Percentiles rank a stretch among this genome's conserved stretches.
Conservation (phyloP, 1,140 invertebrate genomes). For the Penaeus chinensis region DNA sequence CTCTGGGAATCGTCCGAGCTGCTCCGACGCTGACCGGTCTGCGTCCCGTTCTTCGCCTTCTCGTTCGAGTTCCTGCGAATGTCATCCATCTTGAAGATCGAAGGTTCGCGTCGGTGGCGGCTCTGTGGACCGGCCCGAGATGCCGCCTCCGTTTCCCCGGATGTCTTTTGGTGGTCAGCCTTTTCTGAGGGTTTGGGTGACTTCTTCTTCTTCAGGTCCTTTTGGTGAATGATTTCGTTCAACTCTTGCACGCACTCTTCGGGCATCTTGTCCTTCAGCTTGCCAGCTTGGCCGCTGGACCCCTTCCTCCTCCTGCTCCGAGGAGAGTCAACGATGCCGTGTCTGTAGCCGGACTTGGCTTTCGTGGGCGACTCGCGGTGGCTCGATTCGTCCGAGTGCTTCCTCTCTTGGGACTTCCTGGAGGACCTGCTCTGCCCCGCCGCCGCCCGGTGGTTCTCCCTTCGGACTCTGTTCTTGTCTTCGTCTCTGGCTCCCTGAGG, state of each 20-base stretch:
- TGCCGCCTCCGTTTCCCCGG: slow-evolving; percentile 14
- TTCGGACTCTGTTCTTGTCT: slow-evolving; percentile 9
- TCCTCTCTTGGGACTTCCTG: slow-evolving; percentile 45
- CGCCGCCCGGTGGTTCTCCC: slow-evolving; percentile 4
- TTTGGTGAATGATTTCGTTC: slow-evolving; percentile 10
- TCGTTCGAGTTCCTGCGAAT: slow-evolving; percentile 29
- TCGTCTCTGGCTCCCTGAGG: slow-evolving; percentile 15
- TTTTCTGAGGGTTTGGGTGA: background rate
- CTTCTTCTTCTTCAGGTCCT: slow-evolving; percentile 25
- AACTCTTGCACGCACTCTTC: slow-evolving; percentile 30
- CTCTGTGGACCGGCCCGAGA: background rate
- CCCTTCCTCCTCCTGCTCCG: slow-evolving; percentile 30
- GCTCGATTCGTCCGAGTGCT: slow-evolving; percentile 41
- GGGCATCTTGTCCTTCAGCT: slow-evolving; percentile 34
- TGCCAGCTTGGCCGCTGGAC: slow-evolving; percentile 11
- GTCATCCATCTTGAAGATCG: slow-evolving; percentile 40
- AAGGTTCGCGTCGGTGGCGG: slow-evolving; percentile 34
- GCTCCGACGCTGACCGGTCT: slow-evolving; percentile 26
- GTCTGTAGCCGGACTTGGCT: slow-evolving; percentile 21
- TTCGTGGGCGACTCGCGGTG: slow-evolving; percentile 37
- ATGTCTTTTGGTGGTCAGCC: background rate
- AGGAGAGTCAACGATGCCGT: slow-evolving; percentile 34
- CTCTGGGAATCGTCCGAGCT: slow-evolving; percentile 41
- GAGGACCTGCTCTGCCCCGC: slow-evolving; percentile 6
- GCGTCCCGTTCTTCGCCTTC: background rate